Conservation (phyloP, 2,113 vertebrate species). For the Erpornis zantholeuca region DNA sequence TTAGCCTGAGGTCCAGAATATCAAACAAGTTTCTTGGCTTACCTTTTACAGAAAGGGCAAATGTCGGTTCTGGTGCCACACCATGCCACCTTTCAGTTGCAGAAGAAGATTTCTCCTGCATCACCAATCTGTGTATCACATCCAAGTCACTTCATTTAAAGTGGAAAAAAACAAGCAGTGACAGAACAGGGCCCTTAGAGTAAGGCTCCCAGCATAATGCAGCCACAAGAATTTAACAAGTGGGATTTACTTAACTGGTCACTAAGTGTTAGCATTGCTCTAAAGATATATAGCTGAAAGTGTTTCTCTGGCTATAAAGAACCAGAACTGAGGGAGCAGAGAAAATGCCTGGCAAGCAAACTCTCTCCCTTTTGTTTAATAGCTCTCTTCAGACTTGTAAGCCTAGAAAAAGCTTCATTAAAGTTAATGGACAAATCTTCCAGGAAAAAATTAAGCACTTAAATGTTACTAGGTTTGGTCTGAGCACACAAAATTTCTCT, state of each 20-base stretch:
- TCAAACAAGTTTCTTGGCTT: not conserved
- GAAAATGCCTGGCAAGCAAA: conserved; percentile 55
- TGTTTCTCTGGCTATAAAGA: conserved; percentile 57
- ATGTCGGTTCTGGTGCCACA: not conserved
- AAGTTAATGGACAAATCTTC: conserved; percentile 73
- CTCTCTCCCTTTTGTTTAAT: conserved; percentile 42
- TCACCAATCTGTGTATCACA: not conserved
- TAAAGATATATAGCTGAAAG: conserved; percentile 39
- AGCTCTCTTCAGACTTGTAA: conserved; percentile 40
- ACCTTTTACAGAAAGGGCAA: not conserved
- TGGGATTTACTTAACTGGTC: conserved; percentile 46
- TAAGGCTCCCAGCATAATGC: conserved; percentile 46
- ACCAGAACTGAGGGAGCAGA: conserved; percentile 1
- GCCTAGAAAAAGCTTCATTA: conserved; percentile 68
- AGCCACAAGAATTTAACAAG: conserved; percentile 49
- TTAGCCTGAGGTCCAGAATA: not conserved
- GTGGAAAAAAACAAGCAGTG: conserved; percentile 28
- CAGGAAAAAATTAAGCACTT: conserved; percentile 19
- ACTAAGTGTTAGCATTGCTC: conserved; percentile 44
- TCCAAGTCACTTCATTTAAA: conserved; percentile 23
- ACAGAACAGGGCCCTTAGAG: conserved; percentile 35
- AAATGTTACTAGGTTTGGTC: conserved; percentile 38
- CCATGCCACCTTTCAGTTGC: not conserved
- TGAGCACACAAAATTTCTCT: conserved; percentile 51
- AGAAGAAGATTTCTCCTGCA: conserved; percentile 1